Percentiles rank a stretch among this genome's conserved stretches.
Conservation (phyloP, 1,140 invertebrate genomes). For the Campoletis sonorensis region DNA sequence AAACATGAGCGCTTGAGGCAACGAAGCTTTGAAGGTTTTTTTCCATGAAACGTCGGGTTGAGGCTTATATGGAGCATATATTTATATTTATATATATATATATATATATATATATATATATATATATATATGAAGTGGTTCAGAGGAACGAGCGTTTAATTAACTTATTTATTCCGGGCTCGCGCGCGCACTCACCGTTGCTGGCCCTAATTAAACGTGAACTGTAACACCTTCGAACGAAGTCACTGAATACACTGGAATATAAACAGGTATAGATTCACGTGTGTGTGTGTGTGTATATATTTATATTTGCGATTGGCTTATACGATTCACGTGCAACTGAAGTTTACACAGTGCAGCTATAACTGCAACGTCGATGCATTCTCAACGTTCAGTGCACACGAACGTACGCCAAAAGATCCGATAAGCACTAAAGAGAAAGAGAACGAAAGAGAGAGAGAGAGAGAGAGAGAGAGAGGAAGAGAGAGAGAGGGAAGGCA, state of each 20-base stretch:
- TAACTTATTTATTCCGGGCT: conserved; percentile 73
- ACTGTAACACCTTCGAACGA: conserved; percentile 70
- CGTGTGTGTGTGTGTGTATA: too few species aligned
- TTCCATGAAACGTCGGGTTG: background rate
- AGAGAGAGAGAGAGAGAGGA: conserved; percentile 48
- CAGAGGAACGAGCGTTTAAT: conserved; percentile 61
- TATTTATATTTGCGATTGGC: conserved; percentile 5
- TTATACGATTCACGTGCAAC: conserved; percentile 30
- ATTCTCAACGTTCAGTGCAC: conserved; percentile 56
- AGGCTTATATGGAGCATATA: background rate
- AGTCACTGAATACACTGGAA: conserved; percentile 49
- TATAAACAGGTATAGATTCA: background rate
- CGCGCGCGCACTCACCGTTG: conserved; percentile 42
- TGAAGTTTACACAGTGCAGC: background rate
- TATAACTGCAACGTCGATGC: conserved; percentile 35
- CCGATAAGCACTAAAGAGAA: conserved; percentile 42
- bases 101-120: conserved; percentile 17
- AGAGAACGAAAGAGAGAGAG: background rate
- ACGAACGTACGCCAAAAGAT: conserved; percentile 61
- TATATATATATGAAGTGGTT: background rate
- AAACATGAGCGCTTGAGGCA: background rate
- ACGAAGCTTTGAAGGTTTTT: conserved; percentile 34
- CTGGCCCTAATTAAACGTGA: conserved; percentile 73
- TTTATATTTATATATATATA: background rate
- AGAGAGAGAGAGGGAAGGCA: background rate